Base-by-base conservation (phyloP, 2,888 invertebrate species). In the Monochamus alternatus region DNA sequence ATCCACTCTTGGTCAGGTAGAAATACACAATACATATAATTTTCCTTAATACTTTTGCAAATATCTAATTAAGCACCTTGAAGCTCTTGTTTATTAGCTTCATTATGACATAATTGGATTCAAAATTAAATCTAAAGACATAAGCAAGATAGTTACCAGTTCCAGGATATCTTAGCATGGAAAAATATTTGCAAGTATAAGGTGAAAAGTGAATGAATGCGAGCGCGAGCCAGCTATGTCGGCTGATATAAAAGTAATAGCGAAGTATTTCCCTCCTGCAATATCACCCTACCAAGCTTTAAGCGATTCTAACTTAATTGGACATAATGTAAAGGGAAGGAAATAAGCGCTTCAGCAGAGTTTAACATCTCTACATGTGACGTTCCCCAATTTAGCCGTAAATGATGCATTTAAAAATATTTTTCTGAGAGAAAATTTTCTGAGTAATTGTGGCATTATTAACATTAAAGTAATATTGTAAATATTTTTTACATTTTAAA, bases 231-330 rank as follows among this genome's bases (percentile, higher is more conserved):
- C 60, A 31, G 63, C 59, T 74, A 52, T 63, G 44, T 62, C 52
- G 78, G 62, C 68, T 72, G 74, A 78, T 74, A 75, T 30, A 64
- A 32, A 64, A 64, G 64, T 64, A 64, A 64, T 64, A 47, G 64
- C 47, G n/a, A 64, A 64, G 64, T 64, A 64, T 64, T 64, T 64
- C 47, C 64, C 64, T 64, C 30, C 9, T 47, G 64, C 31, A 47
- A 64, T 31, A 47, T 44, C 47, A 47, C 47, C 47, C 32, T 63
- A 12, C 47, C 30, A 64, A 14, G 47, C 22, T 38, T 47, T 64
- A 64, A 44, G 44, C 47, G 44, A 38, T 64, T 38, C 47, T 22
- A 64, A 30, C 64, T 47, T 64, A 64, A 64, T 64, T 64, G 64
- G 64, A 64, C 64, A 47, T 22, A 64, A 64, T 64, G 22, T 30